phyloP scores from a whole-genome alignment of 2,797 vertebrate genomes.

The Acrossocheilus fasciatus region DNA sequence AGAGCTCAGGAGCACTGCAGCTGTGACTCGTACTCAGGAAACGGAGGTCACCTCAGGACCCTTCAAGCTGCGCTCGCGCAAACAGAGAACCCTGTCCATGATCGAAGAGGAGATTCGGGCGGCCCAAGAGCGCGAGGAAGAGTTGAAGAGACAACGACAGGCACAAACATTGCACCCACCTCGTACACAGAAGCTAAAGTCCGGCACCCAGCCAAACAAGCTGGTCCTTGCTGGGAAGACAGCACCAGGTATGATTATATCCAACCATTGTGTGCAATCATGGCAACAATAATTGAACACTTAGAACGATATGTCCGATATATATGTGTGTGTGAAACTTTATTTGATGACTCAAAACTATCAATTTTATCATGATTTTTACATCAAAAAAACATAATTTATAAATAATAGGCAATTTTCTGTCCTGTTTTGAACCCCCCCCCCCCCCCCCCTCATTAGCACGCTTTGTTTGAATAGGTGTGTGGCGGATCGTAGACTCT shows the following conservation, averaged over 20 bases:
- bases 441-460: background rate
- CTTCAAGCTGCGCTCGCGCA: slow-evolving; percentile 93
- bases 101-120: slow-evolving; percentile 99
- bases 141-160: slow-evolving; percentile 91
- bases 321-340: background rate
- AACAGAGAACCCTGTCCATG: slow-evolving; percentile 96
- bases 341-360: background rate
- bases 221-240: slow-evolving; percentile 84
- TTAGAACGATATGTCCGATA: background rate
- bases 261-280: background rate
- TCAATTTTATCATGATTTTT: background rate
- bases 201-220: slow-evolving; percentile 82
- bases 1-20: slow-evolving; percentile 92
- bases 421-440: background rate
- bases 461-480: background rate
- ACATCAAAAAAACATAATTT: background rate
- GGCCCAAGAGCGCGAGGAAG: slow-evolving; percentile 94
- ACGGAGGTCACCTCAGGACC: slow-evolving; percentile 87
- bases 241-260: slow-evolving; percentile 82
- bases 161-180: slow-evolving; percentile 73
- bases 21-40: slow-evolving; percentile 82
- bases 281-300: background rate
- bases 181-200: slow-evolving; percentile 79
- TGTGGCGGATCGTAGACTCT: background rate
- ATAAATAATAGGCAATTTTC: background rate